Evolutionary conservation across 2,888 invertebrate species (phyloP).

Genomic region (Acronicta alni): DNA sequence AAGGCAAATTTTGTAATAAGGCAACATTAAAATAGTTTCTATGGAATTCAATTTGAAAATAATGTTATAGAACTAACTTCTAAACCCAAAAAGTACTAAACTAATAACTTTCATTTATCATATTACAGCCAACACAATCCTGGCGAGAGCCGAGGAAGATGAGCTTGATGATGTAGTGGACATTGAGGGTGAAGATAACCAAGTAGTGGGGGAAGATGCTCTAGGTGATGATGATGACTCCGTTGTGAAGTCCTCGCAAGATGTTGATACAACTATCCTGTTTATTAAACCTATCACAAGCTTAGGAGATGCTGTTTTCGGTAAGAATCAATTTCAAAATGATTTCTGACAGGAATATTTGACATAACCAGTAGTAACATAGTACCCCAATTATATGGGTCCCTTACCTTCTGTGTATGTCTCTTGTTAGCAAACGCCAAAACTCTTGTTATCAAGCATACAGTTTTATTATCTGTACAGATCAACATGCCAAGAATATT

Average conservation of each 20-base stretch:
- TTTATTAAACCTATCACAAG: constrained; percentile 94
- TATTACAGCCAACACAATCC: constrained; percentile 79
- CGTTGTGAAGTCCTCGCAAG: constrained; percentile 93
- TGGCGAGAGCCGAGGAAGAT: constrained; percentile 91
- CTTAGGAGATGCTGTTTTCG: constrained; percentile 90
- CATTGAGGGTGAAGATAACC: constrained; percentile 91
- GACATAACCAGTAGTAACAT: too few species aligned
- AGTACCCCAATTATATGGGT: too few species aligned
- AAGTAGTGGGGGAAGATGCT: constrained; percentile 90
- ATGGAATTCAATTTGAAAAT: too few species aligned
- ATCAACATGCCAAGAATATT: constrained; percentile 4
- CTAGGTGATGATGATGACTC: constrained; percentile 91
- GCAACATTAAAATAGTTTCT: too few species aligned
- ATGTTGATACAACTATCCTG: constrained; percentile 96
- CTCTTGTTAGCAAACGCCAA: background rate
- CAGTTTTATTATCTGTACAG: constrained; percentile 1
- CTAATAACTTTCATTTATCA: background rate
- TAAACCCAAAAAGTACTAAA: too few species aligned
- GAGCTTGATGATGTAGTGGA: constrained; percentile 92
- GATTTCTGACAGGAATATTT: too few species aligned
- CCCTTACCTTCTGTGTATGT: background rate
- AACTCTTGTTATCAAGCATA: background rate
- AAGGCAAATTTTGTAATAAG: too few species aligned
- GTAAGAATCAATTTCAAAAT: too few species aligned
- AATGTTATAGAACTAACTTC: too few species aligned